Base-by-base conservation (phyloP, 2,888 invertebrate species). In the Silvanus unidentatus region DNA sequence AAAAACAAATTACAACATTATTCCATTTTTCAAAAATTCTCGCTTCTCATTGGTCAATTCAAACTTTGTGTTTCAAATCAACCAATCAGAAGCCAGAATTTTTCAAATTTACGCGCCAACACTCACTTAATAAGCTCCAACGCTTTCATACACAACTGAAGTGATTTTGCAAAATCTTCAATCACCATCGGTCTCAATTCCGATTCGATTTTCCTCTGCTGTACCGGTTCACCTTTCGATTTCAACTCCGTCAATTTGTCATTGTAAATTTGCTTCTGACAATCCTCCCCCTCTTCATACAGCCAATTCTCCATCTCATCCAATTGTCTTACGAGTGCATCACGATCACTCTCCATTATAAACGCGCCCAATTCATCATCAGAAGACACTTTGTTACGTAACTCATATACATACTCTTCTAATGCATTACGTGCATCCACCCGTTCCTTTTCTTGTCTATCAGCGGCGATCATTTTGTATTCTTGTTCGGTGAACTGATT, bases 351-450 rank as follows among this genome's bases (percentile, higher is more conserved):
- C 43, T 88, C 87, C 1, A 81, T 75, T 14, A 93, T 81, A 68
- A 84, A 97, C 3, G 81, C 77, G 50, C 84, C 43, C 41, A 91
- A 75, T 29, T 85, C 77, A 49, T 84, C 86, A 14, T 87, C 88
- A 45, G 85, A 81, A 32, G 80, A 80, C 42, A 98, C 72, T 69
- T 95, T 94, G 47, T 90, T 88, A 43, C 99, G 81, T 71, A 97
- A 79, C 61, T 97, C 97, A 69, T 99, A 99, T 22, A 99, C 94
- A 66, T 95, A 99, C 72, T 99, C 99, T 71, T 99, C 99, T 0
- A 99, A 79, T 2, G 95, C 89, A 72, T 99, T 99, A 63, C 96
- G 88, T 1, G 94, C 93, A 71, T 98, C 97, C 3, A 91, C 86
- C 39, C 96, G 83, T 67, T 96, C 93, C 62, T 94, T 96, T 73